Evolutionary conservation across 30 jellyfish, hydroid and myxozoan species (phyloP), one percentile per base, ranked within the genome.

Genomic region (Pseudorhiza aurosa): DNA sequence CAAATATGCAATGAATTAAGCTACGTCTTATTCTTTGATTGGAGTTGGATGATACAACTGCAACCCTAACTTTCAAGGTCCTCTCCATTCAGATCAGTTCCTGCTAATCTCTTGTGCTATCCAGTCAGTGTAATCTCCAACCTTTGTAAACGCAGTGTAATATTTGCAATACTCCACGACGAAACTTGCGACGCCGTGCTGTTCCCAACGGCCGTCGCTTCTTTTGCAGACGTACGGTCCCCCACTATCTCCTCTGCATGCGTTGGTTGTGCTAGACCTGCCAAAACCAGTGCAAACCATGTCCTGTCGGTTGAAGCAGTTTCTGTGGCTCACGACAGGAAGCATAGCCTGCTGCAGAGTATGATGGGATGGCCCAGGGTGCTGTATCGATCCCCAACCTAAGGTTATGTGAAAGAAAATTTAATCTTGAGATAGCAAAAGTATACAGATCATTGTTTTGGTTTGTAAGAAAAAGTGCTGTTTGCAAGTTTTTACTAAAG

Each of bases 161-260:
- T 87, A 79, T 37, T 89, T 82, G 88, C 97, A 89, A 30, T 68
- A 58, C 57, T 72, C 87, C 32, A 85, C 91, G 40, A 87, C 95
- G 36, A 77, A 89, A 67, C 97, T 89, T 29, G 91, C 97, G 26
- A 82, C 95, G 29, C 97, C 97, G 17, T 89, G 97, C 42, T 77
- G 88, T 51, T 43, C 88, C 97, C 97, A 89, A n/a, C 65, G 30
- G 17, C 95, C 95, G 26, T 81, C 85, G 32, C 65, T 75, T 33
- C 72, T 63, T 57, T 81, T 75, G 91, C 97, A 89, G 3, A 76
- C 97, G 12, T 81, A 58, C 27, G 97, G 97, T 12, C 97, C 97
- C 4, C 97, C 97, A 69, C 88, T 78, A 56, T 89, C 97, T 4
- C 95, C 97, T 22, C 87, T 88, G 62, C 97, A 89, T 0, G 92